phyloP scores from a whole-genome alignment of 2,113 vertebrate species.

The Sporophila hypoxantha region DNA sequence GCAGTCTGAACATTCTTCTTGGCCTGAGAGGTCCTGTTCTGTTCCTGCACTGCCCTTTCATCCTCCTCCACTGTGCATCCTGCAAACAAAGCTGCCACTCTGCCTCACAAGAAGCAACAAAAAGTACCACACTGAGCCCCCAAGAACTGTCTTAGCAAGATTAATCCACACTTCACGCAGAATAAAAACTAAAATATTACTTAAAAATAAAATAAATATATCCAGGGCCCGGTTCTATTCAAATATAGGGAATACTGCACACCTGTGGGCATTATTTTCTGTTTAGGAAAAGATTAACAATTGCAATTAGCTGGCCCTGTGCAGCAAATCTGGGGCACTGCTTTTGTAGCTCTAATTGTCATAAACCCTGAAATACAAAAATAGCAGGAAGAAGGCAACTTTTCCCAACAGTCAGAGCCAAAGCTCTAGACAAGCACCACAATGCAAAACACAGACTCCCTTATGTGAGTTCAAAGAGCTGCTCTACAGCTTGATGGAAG shows the following conservation, averaged over 20 bases:
- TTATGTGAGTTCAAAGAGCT: slow-evolving; percentile 19
- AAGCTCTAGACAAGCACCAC: neutral
- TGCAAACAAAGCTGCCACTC: neutral
- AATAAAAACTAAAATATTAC: neutral
- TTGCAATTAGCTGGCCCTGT: neutral
- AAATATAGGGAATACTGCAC: neutral
- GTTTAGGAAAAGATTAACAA: neutral
- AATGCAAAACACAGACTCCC: slow-evolving; percentile 15
- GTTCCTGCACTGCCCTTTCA: neutral
- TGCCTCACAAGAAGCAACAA: neutral
- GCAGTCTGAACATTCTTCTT: neutral
- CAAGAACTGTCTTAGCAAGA: neutral
- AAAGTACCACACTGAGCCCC: neutral
- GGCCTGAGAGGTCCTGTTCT: neutral
- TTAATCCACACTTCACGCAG: neutral
- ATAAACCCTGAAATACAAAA: neutral
- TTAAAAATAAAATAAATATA: neutral
- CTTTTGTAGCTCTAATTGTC: neutral
- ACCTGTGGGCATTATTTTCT: neutral
- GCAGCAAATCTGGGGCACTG: neutral
- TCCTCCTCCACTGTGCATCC: neutral
- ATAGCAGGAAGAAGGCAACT: slow-evolving; percentile 3
- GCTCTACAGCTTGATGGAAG: neutral
- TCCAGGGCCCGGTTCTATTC: neutral
- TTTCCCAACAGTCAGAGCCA: neutral